Evolutionary conservation across 37 sponge, comb jelly and placozoan genomes (phyloP), one percentile per base, ranked within the genome.

Genomic region (Amphimedon queenslandica): DNA sequence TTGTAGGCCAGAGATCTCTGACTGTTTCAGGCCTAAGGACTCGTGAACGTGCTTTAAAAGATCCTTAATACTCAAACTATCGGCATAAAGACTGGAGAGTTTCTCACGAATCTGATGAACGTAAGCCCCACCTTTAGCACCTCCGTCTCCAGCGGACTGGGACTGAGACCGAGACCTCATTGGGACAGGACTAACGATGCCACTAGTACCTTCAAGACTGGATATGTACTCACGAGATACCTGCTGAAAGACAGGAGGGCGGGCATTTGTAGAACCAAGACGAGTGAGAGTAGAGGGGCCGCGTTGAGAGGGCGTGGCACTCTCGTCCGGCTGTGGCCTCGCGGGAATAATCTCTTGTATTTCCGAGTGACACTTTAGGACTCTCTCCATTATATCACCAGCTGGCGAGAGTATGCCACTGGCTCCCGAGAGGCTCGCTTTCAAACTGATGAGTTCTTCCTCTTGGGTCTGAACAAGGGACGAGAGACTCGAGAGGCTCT

Each of bases 191-290:
- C 21, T 63, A 11, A 24, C 64, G 11, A 11, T 63, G 8, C 58
- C 58, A 57, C 38, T 31, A 32, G 70, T 3, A 4, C 74, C 66
- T 25, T 74, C 67, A 11, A 74, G 42, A 25, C 71, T 73, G 47
- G 75, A 82, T 2, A 82, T 40, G 29, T 75, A 74, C 24, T 56
- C 67, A 30, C 69, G 75, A 21, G 74, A 65, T n/a, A 82, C 53
- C 1, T 57, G 58, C 70, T 82, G 57, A 34, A 82, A 41, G 0
- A 82, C 82, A 2, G 75, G 58, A 1, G 82, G 82, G 5, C 73
- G 60, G 55, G 55, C n/a, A 40, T 32, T 27, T 20, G 25, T 20
- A 10, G 27, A 29, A 11, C 18, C 64, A 23, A 11, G n/a, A 11
- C 32, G 64, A 10, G 21, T 18, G 11, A 63, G 10, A 30, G 8